Evolutionary conservation across 2,888 invertebrate genomes (phyloP), one percentile per base, ranked within the genome.

Genomic region (Tachina lurida): DNA sequence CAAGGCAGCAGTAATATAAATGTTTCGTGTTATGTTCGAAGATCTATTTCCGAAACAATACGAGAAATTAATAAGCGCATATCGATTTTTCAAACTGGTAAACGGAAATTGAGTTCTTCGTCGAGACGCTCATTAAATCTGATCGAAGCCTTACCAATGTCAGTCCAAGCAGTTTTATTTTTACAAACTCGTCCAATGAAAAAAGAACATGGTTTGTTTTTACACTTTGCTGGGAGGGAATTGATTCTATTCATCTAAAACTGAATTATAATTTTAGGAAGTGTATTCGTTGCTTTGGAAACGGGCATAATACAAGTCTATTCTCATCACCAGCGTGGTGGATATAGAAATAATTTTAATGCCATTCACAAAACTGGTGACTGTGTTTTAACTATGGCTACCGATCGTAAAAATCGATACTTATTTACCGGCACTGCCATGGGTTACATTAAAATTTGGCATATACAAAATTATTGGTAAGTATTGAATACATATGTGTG

Each of bases 391-490:
- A 93, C 95, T 22, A 94, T 97, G 94, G 93, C 95, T 49, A 95
- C 96, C 0, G 97, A 97, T 92, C 90, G 92, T 3, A 91, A 95
- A 60, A 96, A 97, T 91, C 94, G 95, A 76, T 96, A 94, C 90
- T 94, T 97, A 8, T 95, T 96, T 91, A 95, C 95, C 63, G 96
- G 96, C 91, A 94, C 94, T 80, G 95, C 95, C 0, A 93, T 94
- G 81, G 97, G 97, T 3, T 97, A 97, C 89, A 94, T 97, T 74
- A 97, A 97, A 93, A 94, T 95, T 22, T 97, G 97, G 97, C 94
- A 96, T 62, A 93, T 97, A 90, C 93, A 93, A 73, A 95, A 96
- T 91, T 97, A 94, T 89, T 94, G 95, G 93, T 93, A 88, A 90
- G 90, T 89, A 13, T 7, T 10, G 31, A 1, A 62, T 7, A 7